Percentiles rank a stretch among this genome's conserved stretches.
Conservation (phyloP, 2,113 vertebrate genomes). For the Hepsetus odoe region DNA sequence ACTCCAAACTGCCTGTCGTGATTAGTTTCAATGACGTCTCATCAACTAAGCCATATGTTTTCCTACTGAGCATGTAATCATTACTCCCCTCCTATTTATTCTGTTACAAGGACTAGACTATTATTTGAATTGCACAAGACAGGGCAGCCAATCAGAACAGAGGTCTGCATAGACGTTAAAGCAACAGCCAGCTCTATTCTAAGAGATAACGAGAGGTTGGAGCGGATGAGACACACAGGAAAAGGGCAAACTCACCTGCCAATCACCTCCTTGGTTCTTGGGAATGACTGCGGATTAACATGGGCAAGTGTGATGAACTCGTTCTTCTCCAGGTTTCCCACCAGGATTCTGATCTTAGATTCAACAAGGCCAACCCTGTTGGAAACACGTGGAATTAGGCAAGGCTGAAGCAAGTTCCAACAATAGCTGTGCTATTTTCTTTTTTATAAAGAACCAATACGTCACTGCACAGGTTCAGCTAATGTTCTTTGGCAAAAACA, state of each 20-base stretch:
- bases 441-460: background rate
- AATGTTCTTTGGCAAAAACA: slow-evolving; percentile 15
- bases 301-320: slow-evolving; percentile 85
- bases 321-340: slow-evolving; percentile 88
- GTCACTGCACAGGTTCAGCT: background rate
- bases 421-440: background rate
- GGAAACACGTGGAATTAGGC: slow-evolving; percentile 25
- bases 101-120: too few species aligned
- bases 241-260: slow-evolving; percentile 78
- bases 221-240: too few species aligned
- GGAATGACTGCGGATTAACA: slow-evolving; percentile 85
- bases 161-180: too few species aligned
- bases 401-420: background rate
- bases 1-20: too few species aligned
- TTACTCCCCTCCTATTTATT: too few species aligned
- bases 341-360: slow-evolving; percentile 90
- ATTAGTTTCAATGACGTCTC: too few species aligned
- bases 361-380: slow-evolving; percentile 88
- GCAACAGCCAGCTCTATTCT: too few species aligned
- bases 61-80: too few species aligned
- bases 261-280: slow-evolving; percentile 78
- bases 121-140: too few species aligned
- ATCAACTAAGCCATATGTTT: too few species aligned
- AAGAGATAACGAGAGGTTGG: too few species aligned
- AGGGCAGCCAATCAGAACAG: too few species aligned